phyloP scores from a whole-genome alignment of 1,140 invertebrate species.

The Neodiprion virginianus region DNA sequence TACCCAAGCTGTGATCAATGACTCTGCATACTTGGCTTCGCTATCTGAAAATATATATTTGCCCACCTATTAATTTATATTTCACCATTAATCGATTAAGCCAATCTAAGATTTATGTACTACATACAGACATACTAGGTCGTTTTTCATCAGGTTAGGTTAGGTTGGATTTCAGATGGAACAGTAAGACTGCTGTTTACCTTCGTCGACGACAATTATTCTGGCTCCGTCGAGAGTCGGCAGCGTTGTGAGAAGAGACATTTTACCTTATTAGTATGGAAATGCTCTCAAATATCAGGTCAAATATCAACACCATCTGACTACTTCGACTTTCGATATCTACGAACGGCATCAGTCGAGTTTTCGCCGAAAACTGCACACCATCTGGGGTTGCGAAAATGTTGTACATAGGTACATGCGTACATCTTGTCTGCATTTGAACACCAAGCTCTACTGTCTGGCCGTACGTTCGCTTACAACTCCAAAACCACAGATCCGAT shows the following conservation, averaged over 20 bases:
- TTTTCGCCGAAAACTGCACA: too few relatives aligned
- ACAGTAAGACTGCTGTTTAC: conserved; percentile 30
- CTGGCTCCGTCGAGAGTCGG: conserved; percentile 37
- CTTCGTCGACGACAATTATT: conserved; percentile 48
- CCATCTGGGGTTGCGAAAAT: too few relatives aligned
- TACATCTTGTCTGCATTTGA: too few relatives aligned
- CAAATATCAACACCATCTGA: too few relatives aligned
- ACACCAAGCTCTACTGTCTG: too few relatives aligned
- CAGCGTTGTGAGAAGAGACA: conserved; percentile 31
- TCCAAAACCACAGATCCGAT: too few relatives aligned
- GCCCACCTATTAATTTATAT: conserved; percentile 9
- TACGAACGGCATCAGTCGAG: too few relatives aligned
- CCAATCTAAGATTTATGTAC: neutral
- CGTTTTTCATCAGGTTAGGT: neutral
- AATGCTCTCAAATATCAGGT: too few relatives aligned
- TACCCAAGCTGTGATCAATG: conserved; percentile 52
- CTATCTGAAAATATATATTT: conserved; percentile 37
- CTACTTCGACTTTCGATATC: too few relatives aligned
- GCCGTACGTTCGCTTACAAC: too few relatives aligned
- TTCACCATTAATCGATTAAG: neutral
- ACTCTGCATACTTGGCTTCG: conserved; percentile 37
- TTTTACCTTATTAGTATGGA: neutral
- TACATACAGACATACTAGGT: neutral
- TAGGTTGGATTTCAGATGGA: neutral
- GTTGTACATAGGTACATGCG: too few relatives aligned